Conservation (phyloP, 1,140 invertebrate species). For the Eurosta solidaginis region DNA sequence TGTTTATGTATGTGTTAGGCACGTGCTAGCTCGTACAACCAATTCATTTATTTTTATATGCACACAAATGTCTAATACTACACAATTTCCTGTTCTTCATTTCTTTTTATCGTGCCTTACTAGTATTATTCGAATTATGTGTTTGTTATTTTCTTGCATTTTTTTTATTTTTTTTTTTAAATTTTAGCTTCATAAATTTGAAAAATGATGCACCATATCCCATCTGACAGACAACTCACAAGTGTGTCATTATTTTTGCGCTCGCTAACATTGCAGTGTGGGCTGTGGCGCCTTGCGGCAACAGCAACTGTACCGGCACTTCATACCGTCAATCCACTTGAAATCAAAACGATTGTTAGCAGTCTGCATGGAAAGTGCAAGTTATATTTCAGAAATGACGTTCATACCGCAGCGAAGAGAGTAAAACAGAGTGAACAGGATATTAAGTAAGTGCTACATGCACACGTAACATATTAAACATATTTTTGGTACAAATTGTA, state of each 20-base stretch:
- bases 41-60: background rate
- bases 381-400: conserved; percentile 12
- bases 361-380: conserved; percentile 19
- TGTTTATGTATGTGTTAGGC: background rate
- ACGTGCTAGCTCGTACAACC: background rate
- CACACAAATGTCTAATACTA: too few species aligned
- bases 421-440: background rate
- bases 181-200: conserved; percentile 4
- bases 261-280: background rate
- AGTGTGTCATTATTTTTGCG: conserved; percentile 5
- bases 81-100: background rate
- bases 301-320: background rate
- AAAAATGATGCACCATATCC: conserved; percentile 4
- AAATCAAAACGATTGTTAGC: conserved; percentile 26
- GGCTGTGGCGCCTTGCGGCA: background rate
- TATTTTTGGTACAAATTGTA: too few species aligned
- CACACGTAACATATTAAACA: too few species aligned
- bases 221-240: background rate
- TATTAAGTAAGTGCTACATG: background rate
- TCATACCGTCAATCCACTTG: conserved; percentile 2
- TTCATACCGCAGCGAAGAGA: background rate
- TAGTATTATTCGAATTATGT: too few species aligned
- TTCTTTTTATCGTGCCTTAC: background rate
- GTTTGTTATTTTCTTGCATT: background rate
- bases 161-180: background rate